These are phyloP conservation scores for Antrozous pallidus DNA, from an alignment of 2,797 vertebrate genomes.

Conservation along the genomic window DNA sequence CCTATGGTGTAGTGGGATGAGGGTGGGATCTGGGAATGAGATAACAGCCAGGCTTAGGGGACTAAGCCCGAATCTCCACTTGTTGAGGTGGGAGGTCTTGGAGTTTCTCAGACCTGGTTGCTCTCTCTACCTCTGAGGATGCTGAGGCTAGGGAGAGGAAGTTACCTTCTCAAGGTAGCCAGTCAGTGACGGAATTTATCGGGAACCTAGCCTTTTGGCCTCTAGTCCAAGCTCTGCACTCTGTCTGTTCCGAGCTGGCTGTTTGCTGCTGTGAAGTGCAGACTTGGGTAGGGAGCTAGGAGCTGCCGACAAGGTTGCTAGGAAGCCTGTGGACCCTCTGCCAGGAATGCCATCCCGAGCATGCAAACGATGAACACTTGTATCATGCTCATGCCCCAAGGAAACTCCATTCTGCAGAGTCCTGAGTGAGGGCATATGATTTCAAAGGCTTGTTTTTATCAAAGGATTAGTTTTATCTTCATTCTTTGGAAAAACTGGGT, in stretches of 20 bases:
- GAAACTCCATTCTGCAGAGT: neutral
- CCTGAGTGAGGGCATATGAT: neutral
- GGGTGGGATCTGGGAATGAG: neutral
- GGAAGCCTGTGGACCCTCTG: neutral
- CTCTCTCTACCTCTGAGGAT: neutral
- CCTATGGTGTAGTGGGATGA: neutral
- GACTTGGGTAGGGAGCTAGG: neutral
- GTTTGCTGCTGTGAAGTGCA: neutral
- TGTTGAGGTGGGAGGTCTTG: neutral
- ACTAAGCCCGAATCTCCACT: neutral
- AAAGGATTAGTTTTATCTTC: conserved; percentile 41
- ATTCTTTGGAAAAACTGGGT: neutral
- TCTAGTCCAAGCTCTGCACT: neutral
- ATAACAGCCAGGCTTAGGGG: neutral
- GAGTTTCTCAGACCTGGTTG: neutral
- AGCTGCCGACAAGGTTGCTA: neutral
- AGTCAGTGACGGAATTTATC: neutral
- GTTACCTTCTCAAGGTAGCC: neutral
- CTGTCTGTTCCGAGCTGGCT: neutral
- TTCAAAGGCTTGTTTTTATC: conserved; percentile 59
- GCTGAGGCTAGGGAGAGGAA: neutral
- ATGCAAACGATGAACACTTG: neutral
- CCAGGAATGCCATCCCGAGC: neutral
- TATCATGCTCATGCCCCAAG: neutral
- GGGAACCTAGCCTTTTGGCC: neutral